phyloP scores from a whole-genome alignment of 1,140 invertebrate genomes.

The Nasonia longicornis region DNA sequence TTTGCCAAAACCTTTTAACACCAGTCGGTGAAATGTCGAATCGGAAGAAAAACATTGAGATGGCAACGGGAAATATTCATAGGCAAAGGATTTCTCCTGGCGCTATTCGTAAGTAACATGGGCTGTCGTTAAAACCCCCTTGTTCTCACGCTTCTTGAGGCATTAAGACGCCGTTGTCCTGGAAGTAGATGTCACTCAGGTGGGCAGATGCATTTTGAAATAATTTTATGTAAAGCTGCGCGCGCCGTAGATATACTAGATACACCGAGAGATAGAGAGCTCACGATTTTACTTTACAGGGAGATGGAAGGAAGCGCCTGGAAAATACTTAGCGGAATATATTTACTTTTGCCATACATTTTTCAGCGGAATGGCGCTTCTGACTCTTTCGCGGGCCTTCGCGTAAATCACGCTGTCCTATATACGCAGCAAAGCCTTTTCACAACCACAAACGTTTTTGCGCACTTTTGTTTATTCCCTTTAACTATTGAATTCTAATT shows the following conservation, averaged over 20 bases:
- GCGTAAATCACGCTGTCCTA: too few relatives aligned
- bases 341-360: background rate
- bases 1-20: background rate
- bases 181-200: slow-evolving; percentile 30
- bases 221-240: slow-evolving; percentile 47
- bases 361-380: background rate
- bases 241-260: background rate
- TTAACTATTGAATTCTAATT: too few relatives aligned
- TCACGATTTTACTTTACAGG: background rate
- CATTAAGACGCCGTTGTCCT: slow-evolving; percentile 28
- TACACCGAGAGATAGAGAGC: background rate
- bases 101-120: slow-evolving; percentile 35
- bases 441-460: too few relatives aligned
- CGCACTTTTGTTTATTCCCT: too few relatives aligned
- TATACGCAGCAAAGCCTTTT: too few relatives aligned
- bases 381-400: too few relatives aligned
- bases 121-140: slow-evolving; percentile 50
- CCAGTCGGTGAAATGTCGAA: background rate
- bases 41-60: background rate
- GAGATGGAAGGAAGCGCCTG: background rate
- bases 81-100: slow-evolving; percentile 13
- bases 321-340: slow-evolving; percentile 13
- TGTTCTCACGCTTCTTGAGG: slow-evolving; percentile 51
- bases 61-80: slow-evolving; percentile 20
- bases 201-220: slow-evolving; percentile 45